Evolutionary conservation across 2,113 vertebrate species (phyloP), one percentile per base, ranked within the genome.

Genomic region (Nansenia antarctica): DNA sequence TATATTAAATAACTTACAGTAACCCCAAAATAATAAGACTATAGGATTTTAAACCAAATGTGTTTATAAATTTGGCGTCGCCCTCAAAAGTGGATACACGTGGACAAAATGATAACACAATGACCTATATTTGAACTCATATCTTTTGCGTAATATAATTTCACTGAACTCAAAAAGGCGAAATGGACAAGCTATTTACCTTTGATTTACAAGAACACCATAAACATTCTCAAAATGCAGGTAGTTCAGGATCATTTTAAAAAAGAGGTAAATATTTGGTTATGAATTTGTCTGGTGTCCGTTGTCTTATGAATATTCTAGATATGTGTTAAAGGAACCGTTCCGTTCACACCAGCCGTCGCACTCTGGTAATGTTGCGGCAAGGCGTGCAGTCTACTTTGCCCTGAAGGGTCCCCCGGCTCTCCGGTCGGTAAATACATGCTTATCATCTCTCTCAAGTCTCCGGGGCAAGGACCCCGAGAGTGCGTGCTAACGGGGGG

Each of bases 391-490:
- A 99, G 95, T 88, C 97, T 94, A 90, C 94, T 95, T 77, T 96
- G 95, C 77, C 95, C 95, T 52, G 93, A 93, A 78, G 95, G 94
- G 85, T 96, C 96, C 57, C 92, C 95, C 39, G 94, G 92, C 85
- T 98, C 96, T 70, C 96, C 94, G 67, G 92, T 94, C 24, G 97
- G 97, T 93, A 98, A 95, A 94, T 98, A 99, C 97, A 99, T 98
- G 91, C 97, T 99, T 90, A 99, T 99, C 97, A 99, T 98, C 89
- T 99, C 97, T 78, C 97, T 92, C 91, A 99, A 94, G 94, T 98
- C 97, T 92, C 97, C 97, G 78, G 96, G 94, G 86, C 97, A 98
- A 14, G 96, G 96, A 77, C 95, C 94, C 85, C 97, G 94, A 73
- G 95, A 93, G 90, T 96, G 97, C 71, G 94, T 93, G 74, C 93